phyloP scores from a whole-genome alignment of 2,888 invertebrate genomes.

The Sisyra terminalis region DNA sequence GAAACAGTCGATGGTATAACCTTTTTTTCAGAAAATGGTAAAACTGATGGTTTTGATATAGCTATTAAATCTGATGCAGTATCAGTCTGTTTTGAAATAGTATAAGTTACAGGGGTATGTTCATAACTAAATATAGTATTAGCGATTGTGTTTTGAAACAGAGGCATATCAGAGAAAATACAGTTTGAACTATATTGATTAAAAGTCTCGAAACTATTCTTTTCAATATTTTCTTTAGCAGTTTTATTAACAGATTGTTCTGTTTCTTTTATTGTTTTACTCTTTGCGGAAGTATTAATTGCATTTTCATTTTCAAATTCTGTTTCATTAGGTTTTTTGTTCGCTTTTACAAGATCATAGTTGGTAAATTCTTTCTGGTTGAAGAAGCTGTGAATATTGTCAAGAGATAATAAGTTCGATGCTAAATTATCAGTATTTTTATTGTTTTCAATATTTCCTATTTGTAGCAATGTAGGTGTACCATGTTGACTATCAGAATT shows the following conservation, averaged over 20 bases:
- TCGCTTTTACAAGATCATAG: background rate
- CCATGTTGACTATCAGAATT: conserved; percentile 28
- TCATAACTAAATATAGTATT: conserved; percentile 7
- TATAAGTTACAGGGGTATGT: conserved; percentile 5
- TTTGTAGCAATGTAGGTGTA: conserved; percentile 28
- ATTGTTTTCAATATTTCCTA: conserved; percentile 25
- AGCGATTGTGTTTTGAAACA: conserved; percentile 1
- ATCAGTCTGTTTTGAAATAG: background rate
- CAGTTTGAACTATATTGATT: conserved; percentile 1
- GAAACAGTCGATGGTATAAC: background rate
- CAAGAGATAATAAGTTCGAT: conserved; percentile 23
- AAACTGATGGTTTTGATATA: too few relatives aligned
- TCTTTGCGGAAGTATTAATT: too few relatives aligned
- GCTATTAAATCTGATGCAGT: background rate
- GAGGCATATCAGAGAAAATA: conserved; percentile 5
- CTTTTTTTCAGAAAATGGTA: background rate
- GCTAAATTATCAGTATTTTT: conserved; percentile 22
- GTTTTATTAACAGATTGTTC: background rate
- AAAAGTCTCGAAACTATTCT: background rate
- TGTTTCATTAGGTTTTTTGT: background rate
- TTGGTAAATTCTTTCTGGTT: background rate
- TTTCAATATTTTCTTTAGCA: background rate
- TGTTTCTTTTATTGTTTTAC: background rate
- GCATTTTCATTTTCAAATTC: background rate
- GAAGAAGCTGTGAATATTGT: conserved; percentile 19